Conservation (phyloP, 2,888 invertebrate genomes). For the Drosophila cracens region DNA sequence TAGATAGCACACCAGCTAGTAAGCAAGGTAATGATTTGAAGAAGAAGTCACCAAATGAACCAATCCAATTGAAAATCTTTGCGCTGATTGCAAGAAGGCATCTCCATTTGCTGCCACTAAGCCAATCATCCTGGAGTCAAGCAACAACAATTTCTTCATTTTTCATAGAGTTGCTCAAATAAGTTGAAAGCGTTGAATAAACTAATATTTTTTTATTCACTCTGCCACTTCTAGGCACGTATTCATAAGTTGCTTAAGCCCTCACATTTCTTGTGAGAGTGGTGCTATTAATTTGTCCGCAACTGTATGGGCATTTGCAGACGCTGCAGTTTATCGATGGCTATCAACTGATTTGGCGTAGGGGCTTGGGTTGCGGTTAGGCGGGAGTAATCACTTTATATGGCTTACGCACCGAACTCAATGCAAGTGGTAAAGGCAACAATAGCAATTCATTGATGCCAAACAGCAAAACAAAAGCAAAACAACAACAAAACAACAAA, state of each 20-base stretch:
- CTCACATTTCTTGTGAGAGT: neutral
- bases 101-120: neutral
- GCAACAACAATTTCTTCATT: neutral
- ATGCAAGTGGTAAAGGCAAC: slow-evolving; percentile 19
- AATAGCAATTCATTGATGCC: slow-evolving; percentile 44
- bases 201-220: neutral
- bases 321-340: slow-evolving; percentile 9
- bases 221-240: neutral
- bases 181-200: neutral
- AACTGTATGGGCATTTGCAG: neutral
- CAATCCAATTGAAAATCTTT: neutral
- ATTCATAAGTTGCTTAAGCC: neutral
- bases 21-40: neutral
- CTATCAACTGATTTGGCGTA: slow-evolving; percentile 24
- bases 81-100: neutral
- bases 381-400: slow-evolving; percentile 18
- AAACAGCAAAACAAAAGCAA: neutral
- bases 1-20: neutral
- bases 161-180: neutral
- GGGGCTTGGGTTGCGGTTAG: neutral
- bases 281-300: neutral
- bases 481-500: neutral
- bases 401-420: slow-evolving; percentile 10
- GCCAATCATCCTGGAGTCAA: neutral
- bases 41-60: neutral